phyloP scores from a whole-genome alignment of 2,113 vertebrate genomes.

The Proterorhinus semilunaris region DNA sequence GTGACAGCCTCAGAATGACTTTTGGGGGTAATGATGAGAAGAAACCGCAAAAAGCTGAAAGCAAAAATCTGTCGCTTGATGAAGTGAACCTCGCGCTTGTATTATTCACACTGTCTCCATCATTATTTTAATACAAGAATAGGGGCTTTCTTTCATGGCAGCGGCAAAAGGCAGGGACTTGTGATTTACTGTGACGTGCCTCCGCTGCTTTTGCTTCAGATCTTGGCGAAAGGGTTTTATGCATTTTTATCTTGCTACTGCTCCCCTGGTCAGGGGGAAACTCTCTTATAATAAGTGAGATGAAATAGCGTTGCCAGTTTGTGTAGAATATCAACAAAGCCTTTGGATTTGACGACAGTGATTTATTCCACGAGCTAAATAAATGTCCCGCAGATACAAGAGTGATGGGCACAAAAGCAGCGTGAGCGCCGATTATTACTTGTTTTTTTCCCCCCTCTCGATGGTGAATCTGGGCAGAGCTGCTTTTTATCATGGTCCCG shows the following conservation, averaged over 20 bases:
- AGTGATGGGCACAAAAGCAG: background rate
- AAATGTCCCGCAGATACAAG: background rate
- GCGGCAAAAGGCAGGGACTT: conserved; percentile 10
- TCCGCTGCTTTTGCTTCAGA: conserved; percentile 15
- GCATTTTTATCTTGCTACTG: conserved; percentile 3
- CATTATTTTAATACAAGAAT: conserved; percentile 34
- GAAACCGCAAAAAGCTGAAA: conserved; percentile 19
- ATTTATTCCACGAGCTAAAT: conserved; percentile 12
- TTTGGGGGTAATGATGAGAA: conserved; percentile 19
- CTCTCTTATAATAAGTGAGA: conserved; percentile 31
- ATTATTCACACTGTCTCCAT: conserved; percentile 41
- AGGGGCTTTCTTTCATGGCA: conserved; percentile 39
- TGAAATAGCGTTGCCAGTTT: background rate
- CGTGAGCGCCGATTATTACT: conserved; percentile 16
- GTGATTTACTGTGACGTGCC: conserved; percentile 25
- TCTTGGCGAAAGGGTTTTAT: conserved; percentile 14
- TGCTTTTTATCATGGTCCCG: conserved; percentile 12
- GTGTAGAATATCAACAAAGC: background rate
- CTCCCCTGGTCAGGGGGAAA: background rate
- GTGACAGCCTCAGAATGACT: conserved; percentile 48
- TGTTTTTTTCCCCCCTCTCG: conserved; percentile 8
- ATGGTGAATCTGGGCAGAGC: conserved; percentile 12
- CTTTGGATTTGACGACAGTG: background rate
- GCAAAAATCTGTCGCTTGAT: conserved; percentile 25
- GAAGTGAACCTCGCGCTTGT: conserved; percentile 28